Evolutionary conservation across 2,888 invertebrate species (phyloP).

Genomic region (Chrysopilus asiliformis): DNA sequence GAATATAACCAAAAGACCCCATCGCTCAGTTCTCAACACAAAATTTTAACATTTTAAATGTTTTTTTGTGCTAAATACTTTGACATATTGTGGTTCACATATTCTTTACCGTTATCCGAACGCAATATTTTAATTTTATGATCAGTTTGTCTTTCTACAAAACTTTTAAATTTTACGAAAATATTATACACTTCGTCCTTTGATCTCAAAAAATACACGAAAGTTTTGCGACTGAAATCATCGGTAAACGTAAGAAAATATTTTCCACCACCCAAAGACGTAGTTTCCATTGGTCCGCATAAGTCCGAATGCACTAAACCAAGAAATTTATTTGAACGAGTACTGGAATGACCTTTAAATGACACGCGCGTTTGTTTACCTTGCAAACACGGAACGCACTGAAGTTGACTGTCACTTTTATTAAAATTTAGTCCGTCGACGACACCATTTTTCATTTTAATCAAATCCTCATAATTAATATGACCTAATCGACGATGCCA

Average conservation of each 20-base stretch:
- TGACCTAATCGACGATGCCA: conserved; percentile 9
- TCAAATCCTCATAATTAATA: conserved; percentile 4
- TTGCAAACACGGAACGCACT: neutral
- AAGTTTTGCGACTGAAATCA: neutral
- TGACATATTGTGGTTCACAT: too few species aligned
- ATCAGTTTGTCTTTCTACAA: neutral
- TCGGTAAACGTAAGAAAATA: neutral
- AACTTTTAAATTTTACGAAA: neutral
- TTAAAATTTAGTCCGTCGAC: neutral
- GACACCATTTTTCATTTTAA: conserved; percentile 3
- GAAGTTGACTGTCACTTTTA: too few species aligned
- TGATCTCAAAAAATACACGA: neutral
- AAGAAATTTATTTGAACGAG: too few species aligned
- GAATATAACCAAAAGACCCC: too few species aligned
- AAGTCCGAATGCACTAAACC: too few species aligned
- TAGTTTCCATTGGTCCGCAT: neutral
- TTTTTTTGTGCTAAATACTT: too few species aligned
- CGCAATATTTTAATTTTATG: neutral
- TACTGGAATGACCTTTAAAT: too few species aligned
- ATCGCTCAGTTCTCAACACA: too few species aligned
- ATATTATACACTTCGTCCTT: neutral
- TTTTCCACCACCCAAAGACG: neutral
- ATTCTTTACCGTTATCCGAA: neutral
- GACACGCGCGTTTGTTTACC: neutral
- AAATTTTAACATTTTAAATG: too few species aligned